Base-by-base conservation (phyloP, 1,140 invertebrate genomes). In the Zaprionus taronus region DNA sequence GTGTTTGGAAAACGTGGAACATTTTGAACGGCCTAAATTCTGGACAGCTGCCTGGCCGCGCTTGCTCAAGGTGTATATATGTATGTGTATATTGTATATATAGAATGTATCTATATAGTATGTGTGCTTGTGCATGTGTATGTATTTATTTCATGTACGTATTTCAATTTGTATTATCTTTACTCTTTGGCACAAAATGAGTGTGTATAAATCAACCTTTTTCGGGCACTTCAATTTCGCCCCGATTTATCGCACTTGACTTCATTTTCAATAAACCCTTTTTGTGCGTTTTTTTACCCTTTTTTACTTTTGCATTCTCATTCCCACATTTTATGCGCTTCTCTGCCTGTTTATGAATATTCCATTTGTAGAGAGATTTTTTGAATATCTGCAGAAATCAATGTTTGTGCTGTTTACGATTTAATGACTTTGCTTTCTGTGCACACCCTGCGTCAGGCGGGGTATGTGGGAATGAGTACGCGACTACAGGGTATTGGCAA, bases 11-110 rank as follows among this genome's bases (percentile, higher is more conserved):
- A 82, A 71, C 80, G 68, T 79, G 68, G 79, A 81, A 38, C 68
- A 77, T 72, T 82, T 68, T 58, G 47, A 76, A 71, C 72, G 83
- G 77, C 83, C 80, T 83, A 85, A 73, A 61, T 87, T 79, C 75
- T 86, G 79, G 71, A 86, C 83, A 72, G 79, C 83, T 79, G 47
- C 12, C 47, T 51, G 79, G 60, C 76, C 9, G 49, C 36, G 44
- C 22, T 53, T 58, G 47, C 24, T n/a, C 31, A 34, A 65, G 15
- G 31, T 28, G 34, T 65, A 71, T 55, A 24, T 24, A 63, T 44
- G 28, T 12, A 12, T 44, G 28, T 12, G 5, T 49, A 20, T 20
- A 11, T 12, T 49, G 15, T 24, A 65, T 38, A 51, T 34, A 63
- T 63, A 41, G 17, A 31, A 17, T 5, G 20, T 53, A 36, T 53